These are phyloP conservation scores for Lepidostoma basale DNA, from an alignment of 1,140 invertebrate species.

Conservation along the genomic window DNA sequence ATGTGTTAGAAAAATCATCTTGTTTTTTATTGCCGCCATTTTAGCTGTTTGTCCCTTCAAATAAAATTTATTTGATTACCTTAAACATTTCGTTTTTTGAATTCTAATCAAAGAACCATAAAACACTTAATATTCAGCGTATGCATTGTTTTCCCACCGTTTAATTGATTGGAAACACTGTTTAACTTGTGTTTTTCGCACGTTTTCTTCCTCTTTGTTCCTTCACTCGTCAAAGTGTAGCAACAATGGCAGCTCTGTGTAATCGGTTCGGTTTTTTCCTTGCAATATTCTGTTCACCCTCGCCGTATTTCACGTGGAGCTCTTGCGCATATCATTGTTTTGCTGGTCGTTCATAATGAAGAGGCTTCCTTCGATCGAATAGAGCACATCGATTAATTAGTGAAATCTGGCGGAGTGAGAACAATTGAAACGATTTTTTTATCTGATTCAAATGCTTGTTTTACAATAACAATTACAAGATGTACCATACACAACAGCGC, in stretches of 20 bases:
- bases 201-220: constrained; percentile 40
- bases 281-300: background rate
- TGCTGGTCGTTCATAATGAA: background rate
- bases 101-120: no score
- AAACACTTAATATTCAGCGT: no score
- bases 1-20: no score
- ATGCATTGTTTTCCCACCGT: no score
- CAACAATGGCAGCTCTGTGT: constrained; percentile 24
- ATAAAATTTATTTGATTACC: no score
- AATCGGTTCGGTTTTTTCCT: constrained; percentile 13
- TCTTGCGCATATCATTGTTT: constrained; percentile 18
- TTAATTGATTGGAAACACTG: no score
- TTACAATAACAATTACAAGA: background rate
- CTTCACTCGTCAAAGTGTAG: constrained; percentile 1
- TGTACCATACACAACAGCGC: background rate
- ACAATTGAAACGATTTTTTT: constrained; percentile 2
- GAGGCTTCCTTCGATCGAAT: constrained; percentile 2
- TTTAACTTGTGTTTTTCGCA: constrained; percentile 27
- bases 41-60: no score
- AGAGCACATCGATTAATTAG: constrained; percentile 27
- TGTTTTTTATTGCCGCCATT: no score
- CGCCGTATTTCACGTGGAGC: constrained; percentile 10
- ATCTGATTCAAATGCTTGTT: constrained; percentile 11
- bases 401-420: constrained; percentile 1
- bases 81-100: no score